A percentile compares a stretch with the other conserved stretches of the same genome.
These are phyloP conservation scores for Odontocerum albicorne DNA, from an alignment of 2,888 invertebrate genomes.

Conservation along the genomic window DNA sequence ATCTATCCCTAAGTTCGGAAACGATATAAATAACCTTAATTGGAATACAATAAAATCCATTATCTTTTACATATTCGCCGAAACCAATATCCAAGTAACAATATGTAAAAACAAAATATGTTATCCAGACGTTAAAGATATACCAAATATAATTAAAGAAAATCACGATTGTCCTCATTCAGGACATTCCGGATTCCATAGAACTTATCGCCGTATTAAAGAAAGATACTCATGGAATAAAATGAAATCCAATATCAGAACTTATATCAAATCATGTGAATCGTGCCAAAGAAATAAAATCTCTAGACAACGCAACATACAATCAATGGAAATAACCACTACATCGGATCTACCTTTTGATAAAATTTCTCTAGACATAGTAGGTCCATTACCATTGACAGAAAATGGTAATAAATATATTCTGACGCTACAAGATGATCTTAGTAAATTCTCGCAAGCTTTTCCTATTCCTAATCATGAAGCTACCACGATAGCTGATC, in stretches of 20 bases:
- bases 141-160: neutral
- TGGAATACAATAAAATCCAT: slow-evolving; percentile 3
- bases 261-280: slow-evolving; percentile 38
- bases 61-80: neutral
- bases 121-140: neutral
- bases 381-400: slow-evolving; percentile 41
- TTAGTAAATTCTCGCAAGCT: slow-evolving; percentile 42
- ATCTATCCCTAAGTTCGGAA: slow-evolving; percentile 9
- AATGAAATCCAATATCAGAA: slow-evolving; percentile 27
- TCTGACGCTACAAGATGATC: slow-evolving; percentile 42
- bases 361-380: slow-evolving; percentile 40
- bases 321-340: slow-evolving; percentile 41
- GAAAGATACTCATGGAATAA: slow-evolving; percentile 23
- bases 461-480: slow-evolving; percentile 40
- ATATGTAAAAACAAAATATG: neutral
- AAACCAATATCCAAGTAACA: neutral
- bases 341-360: slow-evolving; percentile 39
- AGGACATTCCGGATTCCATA: slow-evolving; percentile 27
- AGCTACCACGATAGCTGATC: slow-evolving; percentile 40
- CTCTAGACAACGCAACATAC: slow-evolving; percentile 33
- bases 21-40: neutral
- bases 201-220: slow-evolving; percentile 24
- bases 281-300: slow-evolving; percentile 41
- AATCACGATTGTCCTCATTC: neutral
- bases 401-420: slow-evolving; percentile 41